Conservation (phyloP, 2,888 invertebrate genomes). For the Erynnis tages region DNA sequence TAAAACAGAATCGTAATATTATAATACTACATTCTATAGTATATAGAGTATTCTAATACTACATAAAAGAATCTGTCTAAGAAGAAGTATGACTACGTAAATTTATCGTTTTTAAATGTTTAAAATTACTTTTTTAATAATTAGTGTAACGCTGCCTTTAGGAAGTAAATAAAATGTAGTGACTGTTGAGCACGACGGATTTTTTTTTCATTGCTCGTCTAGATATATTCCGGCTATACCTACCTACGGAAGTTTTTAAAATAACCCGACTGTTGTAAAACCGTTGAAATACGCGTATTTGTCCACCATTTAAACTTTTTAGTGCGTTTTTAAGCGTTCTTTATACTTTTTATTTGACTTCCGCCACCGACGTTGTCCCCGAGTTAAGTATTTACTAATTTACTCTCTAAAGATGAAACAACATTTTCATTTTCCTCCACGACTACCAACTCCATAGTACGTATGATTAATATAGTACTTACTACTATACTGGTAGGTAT, state of each 20-base stretch:
- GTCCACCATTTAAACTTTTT: constrained; percentile 9
- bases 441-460: too few relatives aligned
- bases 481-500: too few relatives aligned
- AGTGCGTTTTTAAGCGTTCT: constrained; percentile 8
- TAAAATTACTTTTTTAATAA: neutral
- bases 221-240: constrained; percentile 55
- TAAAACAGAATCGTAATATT: too few relatives aligned
- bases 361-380: too few relatives aligned
- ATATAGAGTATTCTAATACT: too few relatives aligned
- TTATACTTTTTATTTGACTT: neutral
- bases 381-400: too few relatives aligned
- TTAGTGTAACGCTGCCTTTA: constrained; percentile 30
- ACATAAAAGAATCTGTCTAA: too few relatives aligned
- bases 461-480: too few relatives aligned
- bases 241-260: constrained; percentile 39
- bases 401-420: too few relatives aligned
- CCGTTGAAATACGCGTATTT: constrained; percentile 22
- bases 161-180: constrained; percentile 59
- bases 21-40: too few relatives aligned
- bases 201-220: constrained; percentile 58
- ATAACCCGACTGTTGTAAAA: constrained; percentile 34
- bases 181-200: constrained; percentile 46
- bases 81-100: too few relatives aligned
- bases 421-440: too few relatives aligned
- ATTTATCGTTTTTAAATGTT: neutral